Base-by-base conservation (phyloP, 2,888 invertebrate species). In the Rhagonycha lutea region DNA sequence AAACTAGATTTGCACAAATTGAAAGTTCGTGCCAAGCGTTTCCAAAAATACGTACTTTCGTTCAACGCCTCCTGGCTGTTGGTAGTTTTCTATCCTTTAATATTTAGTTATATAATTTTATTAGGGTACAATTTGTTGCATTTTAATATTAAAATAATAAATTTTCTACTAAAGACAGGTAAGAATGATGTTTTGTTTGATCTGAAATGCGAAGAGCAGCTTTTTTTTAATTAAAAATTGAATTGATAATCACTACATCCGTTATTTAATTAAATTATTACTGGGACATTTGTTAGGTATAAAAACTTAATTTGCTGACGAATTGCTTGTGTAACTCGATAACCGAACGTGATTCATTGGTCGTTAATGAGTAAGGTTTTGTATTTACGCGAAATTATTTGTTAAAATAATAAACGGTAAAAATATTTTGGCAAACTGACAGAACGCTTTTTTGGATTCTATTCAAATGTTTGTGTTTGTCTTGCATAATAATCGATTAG, bases 11-110 rank as follows among this genome's bases (percentile, higher is more conserved):
- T 47, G n/a, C 47, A 47, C 47, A n/a, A 47, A 47, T 47, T 47
- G 12, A 3, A 24, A 65, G n/a, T 65, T 65, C 24, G 77, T 82
- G 82, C 82, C 82, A 82, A 79, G 76, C 72, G 69, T 74, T 80
- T 80, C 82, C 81, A 82, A 80, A 82, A 82, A 82, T 82, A 82
- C 72, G 63, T 24, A 65, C 26, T 65, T 65, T 65, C 23, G 26
- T 26, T 24, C 63, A 65, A 24, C 26, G 23, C 63, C 24, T 65
- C 24, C 24, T 14, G 29, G 5, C 24, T 26, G 18, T 24, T 10
- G 32, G 9, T 29, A n/a, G n/a, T 47, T 47, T 47, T 47, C 47
- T 47, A n/a, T 47, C 47, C 47, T 47, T 8, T 47, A 47, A 47
- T 47, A 47, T n/a, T 47, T n/a, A n/a, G 47, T 47, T 47, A 47